Evolutionary conservation across 2,797 vertebrate genomes (phyloP), one percentile per base, ranked within the genome.

Genomic region (Crenuchus spilurus): DNA sequence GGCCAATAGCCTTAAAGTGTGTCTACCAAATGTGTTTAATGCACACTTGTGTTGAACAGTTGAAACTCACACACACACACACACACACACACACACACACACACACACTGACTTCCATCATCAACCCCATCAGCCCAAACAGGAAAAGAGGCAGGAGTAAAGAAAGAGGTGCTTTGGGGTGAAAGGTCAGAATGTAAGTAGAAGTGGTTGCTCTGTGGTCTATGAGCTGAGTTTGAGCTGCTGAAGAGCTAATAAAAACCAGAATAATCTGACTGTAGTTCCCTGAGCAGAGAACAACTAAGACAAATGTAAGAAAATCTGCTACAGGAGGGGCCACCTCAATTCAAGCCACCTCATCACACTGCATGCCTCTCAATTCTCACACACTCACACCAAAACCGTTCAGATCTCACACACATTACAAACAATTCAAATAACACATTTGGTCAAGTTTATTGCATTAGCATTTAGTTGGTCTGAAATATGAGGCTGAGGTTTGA

Each of bases 121-220:
- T 48, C 24, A 57, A 11, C 31, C 26, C 20, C 28, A 13, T 26
- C 51, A 55, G 9, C 39, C 26, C 75, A 60, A 55, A 16, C 61
- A 77, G 61, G 51, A 42, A 37, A 33, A 8, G 26, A 2, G 8
- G 42, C 37, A 33, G 57, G 41, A 26, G 65, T 31, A 58, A 31
- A 55, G 61, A 58, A 57, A 68, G 81, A 84, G 84, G 80, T 87
- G 83, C 75, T 84, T 86, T 84, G 24, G 79, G 87, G 85, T 87
- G 84, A 84, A 79, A 61, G 78, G 68, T 80, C 46, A 24, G 54
- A 70, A 77, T 61, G 60, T 46, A 82, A 85, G 82, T 65, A 83
- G 78, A 75, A 71, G 26, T 54, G 61, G 6, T 2, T 60, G 72
- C 46, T 75, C 70, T 51, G 37, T 52, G 49, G 31, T n/a, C n/a